phyloP scores from a whole-genome alignment of 2,797 vertebrate genomes.

The Lateolabrax maculatus region DNA sequence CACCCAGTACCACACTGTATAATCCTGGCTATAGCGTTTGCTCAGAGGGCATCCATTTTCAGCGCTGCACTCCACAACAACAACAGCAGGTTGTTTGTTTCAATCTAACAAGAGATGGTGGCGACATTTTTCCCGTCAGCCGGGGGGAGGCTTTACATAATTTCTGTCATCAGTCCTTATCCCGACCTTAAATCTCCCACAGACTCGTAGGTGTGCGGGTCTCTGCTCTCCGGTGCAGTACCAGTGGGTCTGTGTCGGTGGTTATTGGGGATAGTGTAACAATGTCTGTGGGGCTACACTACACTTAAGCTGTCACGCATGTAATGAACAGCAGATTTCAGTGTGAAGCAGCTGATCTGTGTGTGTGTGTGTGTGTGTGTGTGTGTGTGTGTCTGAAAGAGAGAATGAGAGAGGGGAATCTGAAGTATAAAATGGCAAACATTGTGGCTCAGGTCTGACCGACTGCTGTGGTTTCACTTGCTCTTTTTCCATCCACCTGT shows the following conservation, averaged over 20 bases:
- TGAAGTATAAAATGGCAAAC: slow-evolving; percentile 13
- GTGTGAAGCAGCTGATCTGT: slow-evolving; percentile 54
- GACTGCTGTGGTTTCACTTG: slow-evolving; percentile 15
- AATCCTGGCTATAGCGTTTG: slow-evolving; percentile 49
- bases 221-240: slow-evolving; percentile 20
- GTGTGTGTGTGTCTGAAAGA: slow-evolving; percentile 35
- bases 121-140: slow-evolving; percentile 17
- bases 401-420: slow-evolving; percentile 19
- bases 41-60: slow-evolving; percentile 36
- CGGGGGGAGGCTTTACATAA: slow-evolving; percentile 50
- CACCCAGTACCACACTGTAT: slow-evolving; percentile 31
- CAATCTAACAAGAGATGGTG: slow-evolving; percentile 53
- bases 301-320: slow-evolving; percentile 65
- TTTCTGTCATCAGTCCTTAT: slow-evolving; percentile 54
- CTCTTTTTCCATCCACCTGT: slow-evolving; percentile 19
- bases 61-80: slow-evolving; percentile 31
- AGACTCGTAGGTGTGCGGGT: slow-evolving; percentile 35
- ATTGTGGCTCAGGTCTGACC: slow-evolving; percentile 22
- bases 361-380: slow-evolving; percentile 9
- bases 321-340: slow-evolving; percentile 65
- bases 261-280: slow-evolving; percentile 49
- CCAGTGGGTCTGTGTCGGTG: slow-evolving; percentile 28
- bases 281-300: slow-evolving; percentile 61
- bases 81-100: slow-evolving; percentile 67
- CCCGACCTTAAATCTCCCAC: slow-evolving; percentile 35